A percentile compares a stretch with the other conserved stretches of the same genome.
Evolutionary conservation across 2,888 invertebrate species (phyloP).

Genomic region (Hofmannophila pseudospretella): DNA sequence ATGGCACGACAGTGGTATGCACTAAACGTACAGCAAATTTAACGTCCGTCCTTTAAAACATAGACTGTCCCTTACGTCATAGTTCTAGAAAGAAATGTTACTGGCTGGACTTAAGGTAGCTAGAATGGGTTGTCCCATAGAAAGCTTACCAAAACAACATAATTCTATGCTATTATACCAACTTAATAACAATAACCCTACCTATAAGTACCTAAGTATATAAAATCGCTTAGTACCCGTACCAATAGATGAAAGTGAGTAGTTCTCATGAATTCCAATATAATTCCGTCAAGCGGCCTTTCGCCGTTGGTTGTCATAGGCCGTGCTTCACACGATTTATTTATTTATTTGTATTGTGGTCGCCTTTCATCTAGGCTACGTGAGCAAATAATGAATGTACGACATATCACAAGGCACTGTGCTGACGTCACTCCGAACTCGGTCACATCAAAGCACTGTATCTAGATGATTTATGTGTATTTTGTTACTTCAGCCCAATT

Average conservation of each 20-base stretch:
- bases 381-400: constrained; percentile 74
- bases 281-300: constrained; percentile 55
- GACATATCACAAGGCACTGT: constrained; percentile 54
- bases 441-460: constrained; percentile 65
- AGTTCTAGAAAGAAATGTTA: no score
- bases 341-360: constrained; percentile 64
- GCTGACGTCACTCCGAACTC: constrained; percentile 68
- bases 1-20: no score
- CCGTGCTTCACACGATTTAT: constrained; percentile 61
- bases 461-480: constrained; percentile 67
- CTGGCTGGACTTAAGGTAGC: no score
- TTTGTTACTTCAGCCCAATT: constrained; percentile 68
- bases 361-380: constrained; percentile 73
- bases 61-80: no score
- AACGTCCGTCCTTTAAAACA: no score
- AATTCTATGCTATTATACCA: no score
- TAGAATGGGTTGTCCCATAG: no score
- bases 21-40: no score
- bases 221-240: no score
- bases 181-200: no score
- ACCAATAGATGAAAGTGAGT: constrained; percentile 31
- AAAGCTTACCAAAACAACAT: no score
- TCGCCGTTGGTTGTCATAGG: constrained; percentile 51
- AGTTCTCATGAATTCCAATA: constrained; percentile 57
- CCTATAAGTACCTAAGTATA: no score